Percentiles rank a stretch among this genome's conserved stretches.
Evolutionary conservation across 1,140 invertebrate genomes (phyloP).

Genomic region (Pollicipes pollicipes): DNA sequence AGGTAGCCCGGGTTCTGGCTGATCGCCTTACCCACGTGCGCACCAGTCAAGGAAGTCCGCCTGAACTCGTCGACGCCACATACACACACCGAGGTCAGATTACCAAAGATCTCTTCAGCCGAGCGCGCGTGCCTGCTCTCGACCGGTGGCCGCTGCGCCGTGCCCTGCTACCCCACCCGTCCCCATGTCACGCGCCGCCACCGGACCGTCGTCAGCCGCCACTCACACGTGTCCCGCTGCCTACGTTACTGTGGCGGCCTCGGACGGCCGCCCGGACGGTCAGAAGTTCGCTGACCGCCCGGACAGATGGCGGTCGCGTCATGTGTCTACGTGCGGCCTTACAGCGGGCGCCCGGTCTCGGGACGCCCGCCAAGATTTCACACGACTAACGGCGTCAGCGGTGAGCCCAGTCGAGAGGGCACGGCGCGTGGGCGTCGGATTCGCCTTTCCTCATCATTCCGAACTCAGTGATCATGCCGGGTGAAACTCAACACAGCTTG

Average conservation of each 20-base stretch:
- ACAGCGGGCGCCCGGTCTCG: conserved; percentile 15
- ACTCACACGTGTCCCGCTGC: no score
- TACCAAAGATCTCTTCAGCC: conserved; percentile 26
- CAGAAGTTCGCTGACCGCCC: no score
- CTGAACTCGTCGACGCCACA: background rate
- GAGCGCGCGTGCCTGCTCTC: background rate
- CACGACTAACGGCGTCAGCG: conserved; percentile 11
- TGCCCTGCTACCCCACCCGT: no score
- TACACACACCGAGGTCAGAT: conserved; percentile 23
- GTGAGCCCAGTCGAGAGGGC: background rate
- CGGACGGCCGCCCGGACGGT: no score
- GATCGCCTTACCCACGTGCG: conserved; percentile 85
- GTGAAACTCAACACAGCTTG: no score
- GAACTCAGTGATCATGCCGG: no score
- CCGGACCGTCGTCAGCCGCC: background rate
- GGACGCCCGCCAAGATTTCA: conserved; percentile 20
- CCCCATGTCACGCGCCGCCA: background rate
- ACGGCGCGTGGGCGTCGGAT: conserved; percentile 4
- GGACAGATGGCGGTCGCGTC: no score
- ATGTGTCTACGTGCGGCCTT: conserved; percentile 19
- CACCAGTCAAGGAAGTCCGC: conserved; percentile 40
- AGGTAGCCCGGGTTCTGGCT: conserved; percentile 90
- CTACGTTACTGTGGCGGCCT: no score
- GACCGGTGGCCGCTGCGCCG: background rate
- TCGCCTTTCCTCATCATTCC: conserved; percentile 13